phyloP scores from a whole-genome alignment of 2,113 vertebrate genomes.

The Nansenia antarctica region DNA sequence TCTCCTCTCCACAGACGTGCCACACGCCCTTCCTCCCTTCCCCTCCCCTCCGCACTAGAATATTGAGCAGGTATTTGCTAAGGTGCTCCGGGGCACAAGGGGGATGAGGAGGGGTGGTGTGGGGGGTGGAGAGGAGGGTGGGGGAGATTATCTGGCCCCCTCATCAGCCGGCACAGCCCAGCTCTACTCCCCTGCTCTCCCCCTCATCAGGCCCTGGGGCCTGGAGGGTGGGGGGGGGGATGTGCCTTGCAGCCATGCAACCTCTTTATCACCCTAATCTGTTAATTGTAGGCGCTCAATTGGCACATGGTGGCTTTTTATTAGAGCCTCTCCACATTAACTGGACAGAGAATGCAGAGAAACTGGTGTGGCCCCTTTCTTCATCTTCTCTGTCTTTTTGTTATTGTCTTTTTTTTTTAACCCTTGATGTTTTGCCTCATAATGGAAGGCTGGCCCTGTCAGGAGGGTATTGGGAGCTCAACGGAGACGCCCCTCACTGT shows the following conservation, averaged over 20 bases:
- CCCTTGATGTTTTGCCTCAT: conserved; percentile 54
- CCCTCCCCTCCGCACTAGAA: conserved; percentile 58
- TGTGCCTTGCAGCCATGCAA: conserved; percentile 78
- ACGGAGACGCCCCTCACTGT: conserved; percentile 33
- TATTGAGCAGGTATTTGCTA: conserved; percentile 86
- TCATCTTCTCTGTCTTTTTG: conserved; percentile 23
- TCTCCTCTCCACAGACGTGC: conserved; percentile 76
- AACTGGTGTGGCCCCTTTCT: conserved; percentile 67
- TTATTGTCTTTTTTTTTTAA: conserved; percentile 17
- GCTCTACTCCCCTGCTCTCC: conserved; percentile 55
- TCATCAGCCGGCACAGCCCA: conserved; percentile 73
- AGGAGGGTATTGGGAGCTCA: no score
- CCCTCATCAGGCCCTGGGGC: conserved; percentile 74
- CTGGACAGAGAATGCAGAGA: conserved; percentile 81
- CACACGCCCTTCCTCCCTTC: conserved; percentile 39
- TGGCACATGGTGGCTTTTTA: conserved; percentile 88
- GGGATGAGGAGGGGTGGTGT: conserved; percentile 60
- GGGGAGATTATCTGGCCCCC: conserved; percentile 81
- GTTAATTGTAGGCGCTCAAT: conserved; percentile 87
- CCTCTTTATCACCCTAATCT: conserved; percentile 90
- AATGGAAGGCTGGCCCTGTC: conserved; percentile 46
- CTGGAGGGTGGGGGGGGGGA: conserved; percentile 59
- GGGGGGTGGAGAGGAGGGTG: conserved; percentile 34
- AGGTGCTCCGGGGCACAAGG: conserved; percentile 81
- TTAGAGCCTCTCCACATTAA: conserved; percentile 82